Conservation (phyloP, 1,140 invertebrate genomes). For the Zaprionus kolodkinae region DNA sequence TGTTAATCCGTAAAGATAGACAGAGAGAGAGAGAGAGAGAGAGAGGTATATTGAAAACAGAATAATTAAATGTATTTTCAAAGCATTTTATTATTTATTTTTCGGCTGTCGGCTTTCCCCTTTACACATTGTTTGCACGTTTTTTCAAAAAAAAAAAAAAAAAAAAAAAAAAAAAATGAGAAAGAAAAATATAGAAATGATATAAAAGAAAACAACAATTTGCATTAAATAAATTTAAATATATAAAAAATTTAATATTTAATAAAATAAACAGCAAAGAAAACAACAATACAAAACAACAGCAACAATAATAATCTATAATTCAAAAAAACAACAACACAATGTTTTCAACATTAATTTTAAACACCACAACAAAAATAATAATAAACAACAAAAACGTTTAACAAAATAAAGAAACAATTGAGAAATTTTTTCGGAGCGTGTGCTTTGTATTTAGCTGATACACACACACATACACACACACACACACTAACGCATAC, state of each 20-base stretch:
- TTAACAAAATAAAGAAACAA: conserved; percentile 17
- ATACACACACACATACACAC: conserved; percentile 14
- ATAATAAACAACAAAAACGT: conserved; percentile 34
- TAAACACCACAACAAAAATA: conserved; percentile 34
- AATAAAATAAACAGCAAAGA: conserved; percentile 64
- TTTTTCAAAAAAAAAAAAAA: conserved; percentile 75
- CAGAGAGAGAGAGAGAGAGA: conserved; percentile 36
- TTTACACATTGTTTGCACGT: conserved; percentile 96
- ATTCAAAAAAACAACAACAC: conserved; percentile 50
- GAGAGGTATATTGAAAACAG: conserved; percentile 62
- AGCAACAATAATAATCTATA: conserved; percentile 57
- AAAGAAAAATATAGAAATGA: conserved; percentile 75
- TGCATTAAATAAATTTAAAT: conserved; percentile 80
- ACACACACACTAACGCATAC: conserved; percentile 3
- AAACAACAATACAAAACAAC: conserved; percentile 49
- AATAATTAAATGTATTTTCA: conserved; percentile 77
- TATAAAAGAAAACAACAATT: conserved; percentile 58
- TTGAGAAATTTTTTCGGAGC: conserved; percentile 28
- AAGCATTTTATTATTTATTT: conserved; percentile 83
- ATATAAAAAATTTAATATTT: conserved; percentile 74
- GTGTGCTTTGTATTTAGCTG: conserved; percentile 45
- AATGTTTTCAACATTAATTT: conserved; percentile 49
- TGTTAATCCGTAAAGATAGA: conserved; percentile 20
- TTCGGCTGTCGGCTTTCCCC: conserved; percentile 90
- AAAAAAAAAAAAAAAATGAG: conserved; percentile 56